These are phyloP conservation scores for Antidorcas marsupialis DNA, from an alignment of 2,113 vertebrate genomes.

Conservation along the genomic window DNA sequence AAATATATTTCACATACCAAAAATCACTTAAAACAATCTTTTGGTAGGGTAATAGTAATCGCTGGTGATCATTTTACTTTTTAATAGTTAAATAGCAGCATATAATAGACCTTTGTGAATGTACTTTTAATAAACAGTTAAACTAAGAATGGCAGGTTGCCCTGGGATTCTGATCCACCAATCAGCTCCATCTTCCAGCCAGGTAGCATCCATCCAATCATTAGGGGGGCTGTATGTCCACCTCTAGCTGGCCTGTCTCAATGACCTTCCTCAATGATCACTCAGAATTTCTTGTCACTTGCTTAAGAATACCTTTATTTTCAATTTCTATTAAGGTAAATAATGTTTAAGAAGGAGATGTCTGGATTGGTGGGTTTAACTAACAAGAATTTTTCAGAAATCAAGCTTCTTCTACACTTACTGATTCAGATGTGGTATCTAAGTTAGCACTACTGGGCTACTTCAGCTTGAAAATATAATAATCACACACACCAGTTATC, in stretches of 20 bases:
- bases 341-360: slow-evolving; percentile 10
- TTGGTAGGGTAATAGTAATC: not conserved
- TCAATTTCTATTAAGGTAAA: slow-evolving; percentile 35
- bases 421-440: not conserved
- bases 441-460: not conserved
- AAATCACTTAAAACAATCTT: not conserved
- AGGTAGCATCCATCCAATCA: slow-evolving; percentile 57
- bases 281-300: slow-evolving; percentile 45
- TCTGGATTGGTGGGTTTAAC: slow-evolving; percentile 34
- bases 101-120: slow-evolving; percentile 8
- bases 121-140: slow-evolving; percentile 38
- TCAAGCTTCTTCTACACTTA: slow-evolving; percentile 27
- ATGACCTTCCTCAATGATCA: slow-evolving; percentile 53
- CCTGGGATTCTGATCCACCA: slow-evolving; percentile 62
- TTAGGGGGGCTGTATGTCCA: not conserved
- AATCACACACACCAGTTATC: not conserved
- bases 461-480: not conserved
- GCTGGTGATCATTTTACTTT: slow-evolving; percentile 19
- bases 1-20: slow-evolving; percentile 40
- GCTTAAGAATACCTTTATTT: slow-evolving; percentile 23
- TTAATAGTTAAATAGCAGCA: slow-evolving; percentile 35
- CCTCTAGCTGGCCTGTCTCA: slow-evolving; percentile 39
- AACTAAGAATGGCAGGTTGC: slow-evolving; percentile 41
- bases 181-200: slow-evolving; percentile 56
- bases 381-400: slow-evolving; percentile 24